Conservation (phyloP, 2,888 invertebrate species). For the Microdon myrmicae region DNA sequence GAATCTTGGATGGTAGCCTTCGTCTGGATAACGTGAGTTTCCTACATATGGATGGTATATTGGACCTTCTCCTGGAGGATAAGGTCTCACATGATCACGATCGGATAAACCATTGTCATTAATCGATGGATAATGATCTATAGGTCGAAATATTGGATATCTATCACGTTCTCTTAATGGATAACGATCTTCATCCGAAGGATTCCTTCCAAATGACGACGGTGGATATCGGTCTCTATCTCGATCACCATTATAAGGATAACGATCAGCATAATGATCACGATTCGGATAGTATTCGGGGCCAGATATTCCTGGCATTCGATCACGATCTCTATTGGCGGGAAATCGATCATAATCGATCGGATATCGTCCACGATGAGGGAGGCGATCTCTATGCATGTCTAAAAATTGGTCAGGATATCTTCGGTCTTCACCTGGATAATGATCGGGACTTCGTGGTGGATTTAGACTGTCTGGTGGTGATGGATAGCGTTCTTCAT, state of each 20-base stretch:
- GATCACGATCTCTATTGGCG: slow-evolving; percentile 56
- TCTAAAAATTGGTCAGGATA: slow-evolving; percentile 52
- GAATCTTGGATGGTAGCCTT: slow-evolving; percentile 55
- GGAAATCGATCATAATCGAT: slow-evolving; percentile 52
- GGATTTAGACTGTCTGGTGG: slow-evolving; percentile 10
- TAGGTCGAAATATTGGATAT: slow-evolving; percentile 58
- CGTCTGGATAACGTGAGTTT: slow-evolving; percentile 60
- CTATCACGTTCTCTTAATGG: slow-evolving; percentile 54
- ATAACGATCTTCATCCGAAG: slow-evolving; percentile 53
- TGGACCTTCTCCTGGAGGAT: slow-evolving; percentile 60
- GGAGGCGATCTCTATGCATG: slow-evolving; percentile 23
- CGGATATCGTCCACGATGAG: slow-evolving; percentile 54
- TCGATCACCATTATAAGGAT: slow-evolving; percentile 51
- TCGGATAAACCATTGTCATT: slow-evolving; percentile 60
- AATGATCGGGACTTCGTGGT: too few species aligned
- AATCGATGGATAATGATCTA: slow-evolving; percentile 58
- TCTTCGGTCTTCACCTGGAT: slow-evolving; percentile 29
- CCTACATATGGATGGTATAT: slow-evolving; percentile 60
- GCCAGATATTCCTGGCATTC: slow-evolving; percentile 53
- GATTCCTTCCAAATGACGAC: slow-evolving; percentile 51
- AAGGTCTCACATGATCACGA: slow-evolving; percentile 64
- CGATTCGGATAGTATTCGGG: slow-evolving; percentile 52
- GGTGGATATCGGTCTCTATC: slow-evolving; percentile 44
- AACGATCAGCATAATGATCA: slow-evolving; percentile 56
- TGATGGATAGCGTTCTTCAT: slow-evolving; percentile 7